Percentiles rank a stretch among this genome's conserved stretches.
These are phyloP conservation scores for Unio pictorum DNA, from an alignment of 2,888 invertebrate genomes.

Conservation along the genomic window DNA sequence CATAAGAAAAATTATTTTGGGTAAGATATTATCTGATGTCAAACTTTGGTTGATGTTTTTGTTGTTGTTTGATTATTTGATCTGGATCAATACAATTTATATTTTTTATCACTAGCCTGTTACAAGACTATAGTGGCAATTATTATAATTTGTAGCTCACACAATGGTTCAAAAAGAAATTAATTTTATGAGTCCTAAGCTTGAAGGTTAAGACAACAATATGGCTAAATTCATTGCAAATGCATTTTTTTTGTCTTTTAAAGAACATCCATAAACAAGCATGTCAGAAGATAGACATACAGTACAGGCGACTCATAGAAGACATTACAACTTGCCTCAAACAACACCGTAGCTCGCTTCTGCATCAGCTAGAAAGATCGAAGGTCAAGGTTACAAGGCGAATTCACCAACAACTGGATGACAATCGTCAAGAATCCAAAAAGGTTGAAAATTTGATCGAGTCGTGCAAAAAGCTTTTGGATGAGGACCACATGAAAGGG, in stretches of 20 bases:
- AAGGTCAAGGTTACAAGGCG: constrained; percentile 32
- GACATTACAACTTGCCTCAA: constrained; percentile 52
- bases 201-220: neutral
- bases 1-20: too few species aligned
- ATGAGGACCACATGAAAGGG: constrained; percentile 43
- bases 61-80: too few species aligned
- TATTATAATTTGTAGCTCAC: too few species aligned
- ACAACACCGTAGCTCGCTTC: constrained; percentile 43
- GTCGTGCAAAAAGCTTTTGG: constrained; percentile 47
- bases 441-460: constrained; percentile 43
- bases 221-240: neutral
- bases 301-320: constrained; percentile 51
- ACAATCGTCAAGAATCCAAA: constrained; percentile 38
- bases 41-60: too few species aligned
- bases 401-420: constrained; percentile 40
- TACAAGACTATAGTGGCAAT: too few species aligned
- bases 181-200: neutral
- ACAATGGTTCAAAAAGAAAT: too few species aligned
- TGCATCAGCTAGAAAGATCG: constrained; percentile 27
- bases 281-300: constrained; percentile 51
- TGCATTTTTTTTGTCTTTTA: constrained; percentile 2
- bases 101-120: too few species aligned
- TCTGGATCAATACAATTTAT: too few species aligned
- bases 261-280: constrained; percentile 52
- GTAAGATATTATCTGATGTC: too few species aligned